Evolutionary conservation across 2,113 vertebrate species (phyloP), one percentile per base, ranked within the genome.

Genomic region (Rynchops niger): DNA sequence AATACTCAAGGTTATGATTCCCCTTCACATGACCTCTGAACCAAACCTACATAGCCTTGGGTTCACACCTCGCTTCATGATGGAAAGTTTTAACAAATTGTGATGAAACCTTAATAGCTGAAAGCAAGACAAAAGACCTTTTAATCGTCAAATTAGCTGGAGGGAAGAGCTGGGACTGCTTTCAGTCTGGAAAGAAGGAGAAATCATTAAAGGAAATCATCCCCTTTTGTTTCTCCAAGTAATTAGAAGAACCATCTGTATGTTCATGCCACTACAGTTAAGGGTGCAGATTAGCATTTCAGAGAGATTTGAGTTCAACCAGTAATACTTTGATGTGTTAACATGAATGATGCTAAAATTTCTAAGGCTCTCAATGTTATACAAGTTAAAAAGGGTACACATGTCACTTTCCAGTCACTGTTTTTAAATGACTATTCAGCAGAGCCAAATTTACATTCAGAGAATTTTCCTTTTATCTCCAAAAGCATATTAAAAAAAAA

Each of bases 201-300:
- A 93, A 97, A 95, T 86, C 96, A 91, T 97, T 95, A 95, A 97
- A 97, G 72, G 78, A 96, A 97, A 97, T 95, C 89, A 95, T 95
- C 94, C 93, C 88, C 94, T 83, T 91, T 95, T 96, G 87, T 95
- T 96, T 93, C 52, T 92, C 77, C 82, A 81, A 97, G 94, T 90
- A 97, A 97, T 97, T 95, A 95, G 93, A 97, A 95, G 93, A 95
- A 97, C 95, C 91, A 94, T 97, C 95, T 94, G 95, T 94, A 96
- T 95, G 86, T 95, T 96, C 95, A 95, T 93, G 90, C 79, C 91
- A 83, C 87, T 91, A 91, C 88, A 92, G 93, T 82, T 88, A 93
- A 93, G 88, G 81, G 59, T 89, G 66, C 78, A 86, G 88, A 97
- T 97, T 97, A 97, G 91, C 96, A 96, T 95, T 96, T 96, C 96